Percentiles rank a stretch among this genome's conserved stretches.
Evolutionary conservation across 2,888 invertebrate species (phyloP).

Genomic region (Spodoptera picta): DNA sequence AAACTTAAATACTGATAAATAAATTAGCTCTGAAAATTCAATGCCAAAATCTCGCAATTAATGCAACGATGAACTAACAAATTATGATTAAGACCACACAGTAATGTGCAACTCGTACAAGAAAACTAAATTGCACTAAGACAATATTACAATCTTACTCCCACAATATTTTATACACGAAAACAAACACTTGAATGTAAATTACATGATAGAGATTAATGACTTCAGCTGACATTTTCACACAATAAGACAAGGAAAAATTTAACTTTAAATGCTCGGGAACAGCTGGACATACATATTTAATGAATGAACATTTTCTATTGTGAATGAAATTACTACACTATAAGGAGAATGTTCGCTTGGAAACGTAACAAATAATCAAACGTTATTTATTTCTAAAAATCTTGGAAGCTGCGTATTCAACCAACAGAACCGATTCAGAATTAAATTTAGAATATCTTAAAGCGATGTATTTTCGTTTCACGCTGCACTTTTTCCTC

Average conservation of each 20-base stretch:
- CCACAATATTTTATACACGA: conserved; percentile 43
- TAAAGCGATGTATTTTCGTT: neutral
- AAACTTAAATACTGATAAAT: no score
- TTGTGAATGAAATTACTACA: conserved; percentile 43
- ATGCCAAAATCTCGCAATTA: no score
- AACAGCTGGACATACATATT: conserved; percentile 46
- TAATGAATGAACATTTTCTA: conserved; percentile 49
- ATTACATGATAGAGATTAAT: conserved; percentile 46
- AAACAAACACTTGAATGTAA: conserved; percentile 52
- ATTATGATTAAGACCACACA: conserved; percentile 5
- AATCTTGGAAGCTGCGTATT: neutral
- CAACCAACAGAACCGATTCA: neutral
- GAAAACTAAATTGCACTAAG: conserved; percentile 32
- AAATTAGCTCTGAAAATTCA: no score
- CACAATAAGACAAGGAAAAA: conserved; percentile 43
- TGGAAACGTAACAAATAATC: conserved; percentile 2
- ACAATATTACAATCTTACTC: conserved; percentile 32
- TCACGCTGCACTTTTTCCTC: neutral
- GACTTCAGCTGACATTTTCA: conserved; percentile 37
- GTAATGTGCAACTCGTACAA: conserved; percentile 16
- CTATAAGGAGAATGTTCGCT: neutral
- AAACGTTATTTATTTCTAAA: neutral
- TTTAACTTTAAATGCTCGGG: conserved; percentile 33
- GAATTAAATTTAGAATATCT: neutral
- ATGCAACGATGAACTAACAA: no score